Evolutionary conservation across 2,113 vertebrate species (phyloP).

Genomic region (Callaeas wilsoni): DNA sequence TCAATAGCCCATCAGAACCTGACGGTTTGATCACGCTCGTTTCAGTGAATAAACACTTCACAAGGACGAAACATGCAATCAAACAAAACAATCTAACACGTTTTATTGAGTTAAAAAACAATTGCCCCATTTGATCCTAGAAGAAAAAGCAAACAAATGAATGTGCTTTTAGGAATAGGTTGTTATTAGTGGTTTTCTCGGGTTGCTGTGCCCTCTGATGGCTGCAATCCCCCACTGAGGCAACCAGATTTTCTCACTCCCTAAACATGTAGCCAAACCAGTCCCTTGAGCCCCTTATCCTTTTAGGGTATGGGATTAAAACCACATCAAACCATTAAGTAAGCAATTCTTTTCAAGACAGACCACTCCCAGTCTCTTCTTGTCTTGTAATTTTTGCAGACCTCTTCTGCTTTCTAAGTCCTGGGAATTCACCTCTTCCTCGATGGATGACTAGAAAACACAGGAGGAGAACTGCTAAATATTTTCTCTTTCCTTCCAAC

Average conservation of each 20-base stretch:
- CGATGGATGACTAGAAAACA: not conserved
- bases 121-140: not conserved
- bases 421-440: not conserved
- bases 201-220: not conserved
- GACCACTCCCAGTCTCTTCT: not conserved
- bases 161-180: not conserved
- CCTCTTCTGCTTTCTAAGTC: not conserved
- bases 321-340: not conserved
- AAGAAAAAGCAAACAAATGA: not conserved
- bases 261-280: slow-evolving; percentile 6
- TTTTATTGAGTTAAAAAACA: not conserved
- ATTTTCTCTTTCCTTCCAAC: not conserved
- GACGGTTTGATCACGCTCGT: not conserved
- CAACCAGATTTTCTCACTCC: slow-evolving; percentile 32
- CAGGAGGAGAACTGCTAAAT: not conserved
- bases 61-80: not conserved
- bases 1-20: not conserved
- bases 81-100: not conserved
- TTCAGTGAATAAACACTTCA: not conserved
- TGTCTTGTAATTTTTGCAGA: not conserved
- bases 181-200: not conserved
- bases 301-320: slow-evolving; percentile 6
- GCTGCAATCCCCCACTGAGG: not conserved
- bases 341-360: not conserved
- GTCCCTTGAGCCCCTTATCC: not conserved